These are phyloP conservation scores for Macropis europaea DNA, from an alignment of 2,888 invertebrate species.

Conservation along the genomic window DNA sequence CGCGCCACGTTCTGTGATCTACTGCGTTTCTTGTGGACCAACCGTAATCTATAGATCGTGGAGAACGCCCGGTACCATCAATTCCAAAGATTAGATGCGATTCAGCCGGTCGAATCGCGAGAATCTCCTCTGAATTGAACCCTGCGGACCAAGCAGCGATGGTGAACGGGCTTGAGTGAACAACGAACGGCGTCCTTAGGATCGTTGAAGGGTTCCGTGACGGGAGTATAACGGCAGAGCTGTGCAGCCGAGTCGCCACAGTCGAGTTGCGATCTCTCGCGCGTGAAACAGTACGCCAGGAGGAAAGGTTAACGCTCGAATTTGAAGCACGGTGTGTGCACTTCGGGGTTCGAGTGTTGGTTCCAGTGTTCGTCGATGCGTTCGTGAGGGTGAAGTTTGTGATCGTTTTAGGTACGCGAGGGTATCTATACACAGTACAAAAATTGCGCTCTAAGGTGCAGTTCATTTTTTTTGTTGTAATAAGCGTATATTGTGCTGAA, in stretches of 20 bases:
- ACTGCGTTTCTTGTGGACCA: too few species aligned
- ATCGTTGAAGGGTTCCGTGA: conserved; percentile 16
- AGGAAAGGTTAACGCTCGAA: conserved; percentile 57
- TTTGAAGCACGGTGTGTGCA: conserved; percentile 45
- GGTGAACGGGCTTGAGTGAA: conserved; percentile 3
- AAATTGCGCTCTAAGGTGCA: too few species aligned
- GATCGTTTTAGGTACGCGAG: too few species aligned
- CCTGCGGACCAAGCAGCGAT: neutral
- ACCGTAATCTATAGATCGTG: conserved; percentile 2
- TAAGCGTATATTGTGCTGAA: too few species aligned
- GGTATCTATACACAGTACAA: too few species aligned
- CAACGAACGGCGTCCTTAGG: conserved; percentile 20
- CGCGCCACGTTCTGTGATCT: conserved; percentile 1
- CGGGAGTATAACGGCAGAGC: conserved; percentile 45
- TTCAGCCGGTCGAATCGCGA: neutral
- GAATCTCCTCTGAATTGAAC: neutral
- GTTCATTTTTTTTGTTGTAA: too few species aligned
- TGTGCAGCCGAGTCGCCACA: conserved; percentile 34
- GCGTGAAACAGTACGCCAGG: conserved; percentile 41
- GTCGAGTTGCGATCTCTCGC: conserved; percentile 47
- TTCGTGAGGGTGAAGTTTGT: too few species aligned
- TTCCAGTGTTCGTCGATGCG: neutral
- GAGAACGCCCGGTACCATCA: neutral
- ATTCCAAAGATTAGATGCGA: too few species aligned
- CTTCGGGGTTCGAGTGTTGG: conserved; percentile 6